Evolutionary conservation across 2,113 vertebrate species (phyloP), one percentile per base, ranked within the genome.

Genomic region (Phrynosoma platyrhinos): DNA sequence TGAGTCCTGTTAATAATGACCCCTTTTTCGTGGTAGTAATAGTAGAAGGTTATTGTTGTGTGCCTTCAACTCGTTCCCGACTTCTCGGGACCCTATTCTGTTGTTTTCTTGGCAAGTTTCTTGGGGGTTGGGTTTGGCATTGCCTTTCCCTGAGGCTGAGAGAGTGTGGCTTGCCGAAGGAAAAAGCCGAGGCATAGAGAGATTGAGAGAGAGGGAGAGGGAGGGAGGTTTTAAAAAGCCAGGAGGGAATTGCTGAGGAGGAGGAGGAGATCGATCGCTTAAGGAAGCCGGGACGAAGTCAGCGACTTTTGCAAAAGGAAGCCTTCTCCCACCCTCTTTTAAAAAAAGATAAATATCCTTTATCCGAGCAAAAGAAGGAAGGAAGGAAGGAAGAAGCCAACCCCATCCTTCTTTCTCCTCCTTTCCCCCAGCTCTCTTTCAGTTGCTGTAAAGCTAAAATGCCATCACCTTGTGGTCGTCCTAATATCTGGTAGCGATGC

Each of bases 241-340:
- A 88, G 88, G 87, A 88, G 89, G 86, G 78, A 86, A 87, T 74
- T 87, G 30, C 91, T 93, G 91, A 89, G 90, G 40, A 87, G 82
- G 40, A 87, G 82, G 2, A 36, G 36, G 89, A 5, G n/a, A 27
- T 85, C 93, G 91, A 92, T 92, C 84, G 86, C 53, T 0, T 32
- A 14, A 9, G 85, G 71, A 40, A 18, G 91, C 87, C 87, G 90
- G 92, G 92, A 90, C 64, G 53, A 8, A 68, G 87, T 84, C 58
- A 83, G 3, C n/a, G 83, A 93, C 88, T 94, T 88, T n/a, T 84
- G 68, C 64, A 86, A 90, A 88, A 92, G 76, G 40, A 0, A 68
- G 83, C 47, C 47, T 47, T 47, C 47, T 6, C 47, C 47, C 47
- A 47, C 47, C 7, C 47, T 47, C 47, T 47, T 8, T 64, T 64